Evolutionary conservation across 2,888 invertebrate species (phyloP).

Genomic region (Pocota personata): DNA sequence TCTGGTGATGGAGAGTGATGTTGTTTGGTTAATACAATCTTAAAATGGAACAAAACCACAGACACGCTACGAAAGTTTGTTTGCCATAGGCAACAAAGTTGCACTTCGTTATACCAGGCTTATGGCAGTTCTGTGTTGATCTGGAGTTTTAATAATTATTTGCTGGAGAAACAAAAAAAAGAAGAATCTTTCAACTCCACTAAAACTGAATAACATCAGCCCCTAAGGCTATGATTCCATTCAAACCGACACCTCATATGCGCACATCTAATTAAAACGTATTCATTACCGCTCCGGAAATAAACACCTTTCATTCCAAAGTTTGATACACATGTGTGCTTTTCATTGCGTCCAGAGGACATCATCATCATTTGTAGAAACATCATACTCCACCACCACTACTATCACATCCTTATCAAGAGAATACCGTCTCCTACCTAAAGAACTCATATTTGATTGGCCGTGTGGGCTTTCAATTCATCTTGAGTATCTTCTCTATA

Average conservation of each 20-base stretch:
- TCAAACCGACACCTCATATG: neutral
- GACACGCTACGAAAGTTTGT: neutral
- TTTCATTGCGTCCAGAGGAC: neutral
- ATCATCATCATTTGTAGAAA: neutral
- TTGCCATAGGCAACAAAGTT: too few species aligned
- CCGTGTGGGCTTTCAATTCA: conserved; percentile 11
- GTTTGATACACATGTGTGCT: neutral
- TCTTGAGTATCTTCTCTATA: neutral
- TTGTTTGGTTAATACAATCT: neutral
- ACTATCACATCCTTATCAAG: conserved; percentile 16
- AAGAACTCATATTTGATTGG: conserved; percentile 23
- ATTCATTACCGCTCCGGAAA: conserved; percentile 31
- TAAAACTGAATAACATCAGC: neutral
- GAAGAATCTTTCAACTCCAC: neutral
- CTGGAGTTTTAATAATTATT: too few species aligned
- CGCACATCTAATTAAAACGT: conserved; percentile 41
- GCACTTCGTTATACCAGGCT: too few species aligned
- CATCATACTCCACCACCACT: neutral
- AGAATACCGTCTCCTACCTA: conserved; percentile 6
- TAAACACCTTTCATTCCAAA: conserved; percentile 25
- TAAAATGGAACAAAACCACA: neutral
- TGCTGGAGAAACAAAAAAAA: neutral
- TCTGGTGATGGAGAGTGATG: neutral
- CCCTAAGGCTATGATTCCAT: conserved; percentile 10
- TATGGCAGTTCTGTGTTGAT: too few species aligned